phyloP scores from a whole-genome alignment of 2,888 invertebrate species.

The Eudasyphora cyanicolor region DNA sequence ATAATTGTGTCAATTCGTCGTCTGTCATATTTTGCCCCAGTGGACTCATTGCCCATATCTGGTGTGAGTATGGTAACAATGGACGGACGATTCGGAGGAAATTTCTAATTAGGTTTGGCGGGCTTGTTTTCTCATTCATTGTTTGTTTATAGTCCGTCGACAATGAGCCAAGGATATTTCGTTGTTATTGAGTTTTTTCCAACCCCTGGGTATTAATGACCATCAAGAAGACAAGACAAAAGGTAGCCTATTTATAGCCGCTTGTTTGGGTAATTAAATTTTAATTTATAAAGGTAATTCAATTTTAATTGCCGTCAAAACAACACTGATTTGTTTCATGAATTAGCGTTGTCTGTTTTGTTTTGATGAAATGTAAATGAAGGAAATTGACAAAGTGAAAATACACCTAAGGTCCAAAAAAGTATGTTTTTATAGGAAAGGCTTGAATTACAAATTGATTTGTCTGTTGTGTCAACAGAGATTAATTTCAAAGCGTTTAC shows the following conservation, averaged over 20 bases:
- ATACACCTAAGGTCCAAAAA: no score
- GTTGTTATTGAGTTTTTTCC: neutral
- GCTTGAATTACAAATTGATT: no score
- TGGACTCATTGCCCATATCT: neutral
- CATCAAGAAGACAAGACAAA: neutral
- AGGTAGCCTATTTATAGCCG: neutral
- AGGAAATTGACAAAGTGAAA: no score
- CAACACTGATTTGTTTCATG: neutral
- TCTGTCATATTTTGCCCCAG: conserved; percentile 15
- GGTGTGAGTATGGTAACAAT: neutral
- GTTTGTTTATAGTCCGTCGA: neutral
- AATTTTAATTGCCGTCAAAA: neutral
- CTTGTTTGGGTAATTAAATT: conserved; percentile 10
- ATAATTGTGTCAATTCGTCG: conserved; percentile 14
- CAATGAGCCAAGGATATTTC: no score
- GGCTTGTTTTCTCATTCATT: neutral
- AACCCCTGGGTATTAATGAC: neutral
- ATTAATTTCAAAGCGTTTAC: no score
- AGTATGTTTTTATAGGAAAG: no score
- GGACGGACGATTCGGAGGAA: neutral
- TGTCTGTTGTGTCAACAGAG: no score
- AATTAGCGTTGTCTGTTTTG: neutral
- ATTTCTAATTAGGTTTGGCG: neutral
- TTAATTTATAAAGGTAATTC: neutral
- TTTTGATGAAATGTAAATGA: no score